A percentile compares a stretch with the other conserved stretches of the same genome.
Evolutionary conservation across 1,140 invertebrate genomes (phyloP).

Genomic region (Whitmania pigra): DNA sequence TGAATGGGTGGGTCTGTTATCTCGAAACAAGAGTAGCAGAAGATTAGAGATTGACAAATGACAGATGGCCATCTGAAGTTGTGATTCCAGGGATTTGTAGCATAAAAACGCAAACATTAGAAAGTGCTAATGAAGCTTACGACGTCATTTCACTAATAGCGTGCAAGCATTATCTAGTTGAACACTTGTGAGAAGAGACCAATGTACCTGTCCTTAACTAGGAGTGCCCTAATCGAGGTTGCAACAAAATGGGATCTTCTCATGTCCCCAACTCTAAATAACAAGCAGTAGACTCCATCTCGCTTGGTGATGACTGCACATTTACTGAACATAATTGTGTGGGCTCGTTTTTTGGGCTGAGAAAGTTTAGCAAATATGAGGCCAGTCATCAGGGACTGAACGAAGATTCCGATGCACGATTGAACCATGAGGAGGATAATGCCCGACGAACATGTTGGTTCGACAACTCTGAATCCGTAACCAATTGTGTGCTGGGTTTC

Average conservation of each 20-base stretch:
- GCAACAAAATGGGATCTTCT: constrained; percentile 86
- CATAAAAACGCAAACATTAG: not conserved
- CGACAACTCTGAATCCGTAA: constrained; percentile 53
- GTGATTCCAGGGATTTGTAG: not conserved
- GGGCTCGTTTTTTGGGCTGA: constrained; percentile 24
- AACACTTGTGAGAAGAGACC: no score
- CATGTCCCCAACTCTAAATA: constrained; percentile 34
- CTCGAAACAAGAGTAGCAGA: not conserved
- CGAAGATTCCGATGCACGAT: constrained; percentile 22
- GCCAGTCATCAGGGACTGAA: constrained; percentile 23
- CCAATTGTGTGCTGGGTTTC: constrained; percentile 41
- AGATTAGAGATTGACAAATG: not conserved
- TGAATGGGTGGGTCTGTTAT: not conserved
- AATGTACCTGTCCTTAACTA: constrained; percentile 54
- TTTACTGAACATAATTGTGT: constrained; percentile 26
- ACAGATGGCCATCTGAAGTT: not conserved
- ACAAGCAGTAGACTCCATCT: constrained; percentile 17
- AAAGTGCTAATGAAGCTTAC: not conserved
- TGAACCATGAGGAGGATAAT: constrained; percentile 23
- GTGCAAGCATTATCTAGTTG: not conserved
- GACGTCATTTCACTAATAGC: not conserved
- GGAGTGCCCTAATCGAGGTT: constrained; percentile 64
- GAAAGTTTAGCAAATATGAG: constrained; percentile 24
- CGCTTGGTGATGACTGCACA: constrained; percentile 22
- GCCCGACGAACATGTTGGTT: not conserved